Base-by-base conservation (phyloP, 2,797 vertebrate genomes). In the Argya squamiceps region DNA sequence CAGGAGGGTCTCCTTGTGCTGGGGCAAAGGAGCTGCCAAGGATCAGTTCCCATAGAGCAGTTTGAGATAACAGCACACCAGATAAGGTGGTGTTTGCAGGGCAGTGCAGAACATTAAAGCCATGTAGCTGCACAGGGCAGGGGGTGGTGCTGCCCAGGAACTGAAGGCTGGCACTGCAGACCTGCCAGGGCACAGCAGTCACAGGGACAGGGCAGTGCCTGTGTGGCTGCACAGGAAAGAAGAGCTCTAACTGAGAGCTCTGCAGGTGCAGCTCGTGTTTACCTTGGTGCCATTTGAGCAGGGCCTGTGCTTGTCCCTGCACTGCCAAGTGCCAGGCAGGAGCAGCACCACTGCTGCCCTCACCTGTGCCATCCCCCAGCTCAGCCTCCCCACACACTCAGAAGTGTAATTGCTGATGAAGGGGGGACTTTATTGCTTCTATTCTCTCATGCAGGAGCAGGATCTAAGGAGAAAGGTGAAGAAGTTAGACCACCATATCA, bases 401-500 rank as follows among this genome's bases (percentile, higher is more conserved):
- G 11, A 55, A 44, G 34, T 44, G 9, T 9, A 36, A 62, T 5
- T 59, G 43, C 55, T 60, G 77, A 8, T 43, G 37, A 63, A 20
- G 3, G 15, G 15, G 21, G 9, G 6, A 7, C 56, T 53, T 39
- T 9, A 84, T 46, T 47, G 26, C 47, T n/a, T 68, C 17, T 15
- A 9, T 46, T 92, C 16, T 39, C 24, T 62, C 62, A 24, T n/a
- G 16, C 94, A 98, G 95, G 89, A 98, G 92, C 97, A 98, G 47
- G 92, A 98, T 44, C 89, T 97, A 44, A 98, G 96, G 96, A 84
- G 68, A 58, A 83, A 89, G 69, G 97, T 99, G 95, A 98, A 96
- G 94, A 98, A 96, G 70, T 91, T 99, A 81, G 98, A 99, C 94
- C 55, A 46, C 7, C 97, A 91, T 16, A 96, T 99, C 87, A 95